Evolutionary conservation across 1,140 invertebrate genomes (phyloP), one percentile per base, ranked within the genome.

Genomic region (Tenebrio molitor): DNA sequence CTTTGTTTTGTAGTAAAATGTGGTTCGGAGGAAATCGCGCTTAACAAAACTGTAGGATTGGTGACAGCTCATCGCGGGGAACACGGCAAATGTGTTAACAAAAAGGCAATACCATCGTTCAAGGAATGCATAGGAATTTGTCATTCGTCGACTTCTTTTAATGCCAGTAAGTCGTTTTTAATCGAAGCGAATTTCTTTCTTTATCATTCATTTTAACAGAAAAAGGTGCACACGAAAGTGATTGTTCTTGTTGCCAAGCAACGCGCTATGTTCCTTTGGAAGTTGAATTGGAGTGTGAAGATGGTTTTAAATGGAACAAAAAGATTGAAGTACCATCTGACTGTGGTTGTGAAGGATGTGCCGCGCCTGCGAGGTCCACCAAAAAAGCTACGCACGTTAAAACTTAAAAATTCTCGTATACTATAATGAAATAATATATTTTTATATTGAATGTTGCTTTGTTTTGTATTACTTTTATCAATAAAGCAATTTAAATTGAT

Each of bases 111-210:
- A 6, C 62, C 77, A 8, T 87, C 86, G 12, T 87, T 92, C 70
- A 88, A 85, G 3, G 88, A 92, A 78, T 93, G 92, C 73, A 80
- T 84, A 23, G 92, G 92, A 3, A 79, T 81, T 14, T 93, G 92
- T 77, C 81, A 86, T 70, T 91, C 91, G 1, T 87, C 87, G 12
- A 89, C 89, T 0, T 81, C 85, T n/a, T 92, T 88, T 66, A 89
- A 89, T 75, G 82, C 82, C 74, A 81, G 89, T 90, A 81, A 86
- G 83, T 83, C 16, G 6, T 39, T 39, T 33, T 33, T 33, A 10
- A 5, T 4, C 4, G 29, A 33, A 10, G 10, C 29, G 29, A 53
- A 41, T 17, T 62, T 21, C 0, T 68, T 21, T n/a, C n/a, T 62
- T 21, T 62, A 21, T 1, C 7, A 17, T 50, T 68, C 33, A 8